These are phyloP conservation scores for Dynastes hyllus DNA, from an alignment of 2,888 invertebrate genomes.

Conservation along the genomic window DNA sequence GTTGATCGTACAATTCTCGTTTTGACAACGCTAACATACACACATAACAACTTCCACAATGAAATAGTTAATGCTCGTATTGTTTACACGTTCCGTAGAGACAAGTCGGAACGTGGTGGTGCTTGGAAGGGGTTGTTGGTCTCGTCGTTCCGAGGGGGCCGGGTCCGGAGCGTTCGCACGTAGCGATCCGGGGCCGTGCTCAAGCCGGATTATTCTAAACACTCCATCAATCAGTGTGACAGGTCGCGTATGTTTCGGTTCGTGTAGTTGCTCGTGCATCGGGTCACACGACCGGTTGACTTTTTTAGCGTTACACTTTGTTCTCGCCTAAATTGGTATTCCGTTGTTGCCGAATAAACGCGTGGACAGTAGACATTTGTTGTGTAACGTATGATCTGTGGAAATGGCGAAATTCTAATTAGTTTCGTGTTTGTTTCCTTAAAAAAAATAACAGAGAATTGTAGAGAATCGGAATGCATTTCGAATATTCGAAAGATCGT, in stretches of 20 bases:
- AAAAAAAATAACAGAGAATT: too few species aligned
- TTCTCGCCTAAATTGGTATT: conserved; percentile 1
- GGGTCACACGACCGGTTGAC: conserved; percentile 35
- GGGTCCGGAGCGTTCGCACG: conserved; percentile 54
- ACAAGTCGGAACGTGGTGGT: conserved; percentile 35
- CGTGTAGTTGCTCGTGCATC: conserved; percentile 29
- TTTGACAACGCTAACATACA: too few species aligned
- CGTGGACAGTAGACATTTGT: too few species aligned
- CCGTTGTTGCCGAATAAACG: not conserved
- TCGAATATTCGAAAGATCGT: too few species aligned
- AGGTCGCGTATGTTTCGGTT: conserved; percentile 60
- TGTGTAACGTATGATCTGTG: too few species aligned
- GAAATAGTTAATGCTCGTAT: conserved; percentile 18
- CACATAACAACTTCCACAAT: not conserved
- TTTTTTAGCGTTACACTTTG: conserved; percentile 45
- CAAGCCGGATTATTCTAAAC: conserved; percentile 61
- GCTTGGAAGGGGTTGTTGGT: conserved; percentile 52
- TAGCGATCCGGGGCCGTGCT: conserved; percentile 52
- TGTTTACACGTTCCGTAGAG: conserved; percentile 29
- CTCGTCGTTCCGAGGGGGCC: conserved; percentile 53
- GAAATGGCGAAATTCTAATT: too few species aligned
- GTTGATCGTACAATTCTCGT: too few species aligned
- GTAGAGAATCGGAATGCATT: too few species aligned
- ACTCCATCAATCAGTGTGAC: conserved; percentile 63
- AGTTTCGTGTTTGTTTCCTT: too few species aligned